phyloP scores from a whole-genome alignment of 2,888 invertebrate species.

The Cataglyphis rosenhaueri region DNA sequence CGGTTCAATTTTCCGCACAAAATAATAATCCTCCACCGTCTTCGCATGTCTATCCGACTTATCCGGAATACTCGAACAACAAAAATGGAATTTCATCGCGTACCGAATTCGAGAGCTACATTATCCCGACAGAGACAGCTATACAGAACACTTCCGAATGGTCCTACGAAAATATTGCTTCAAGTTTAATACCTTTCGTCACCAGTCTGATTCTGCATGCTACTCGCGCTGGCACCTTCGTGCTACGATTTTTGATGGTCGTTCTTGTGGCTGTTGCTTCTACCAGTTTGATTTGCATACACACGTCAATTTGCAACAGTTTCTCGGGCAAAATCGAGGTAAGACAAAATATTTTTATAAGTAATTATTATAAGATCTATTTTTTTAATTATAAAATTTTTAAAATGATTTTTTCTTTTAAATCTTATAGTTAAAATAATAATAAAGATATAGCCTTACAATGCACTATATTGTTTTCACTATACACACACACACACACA shows the following conservation, averaged over 20 bases:
- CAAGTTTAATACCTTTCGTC: constrained; percentile 71
- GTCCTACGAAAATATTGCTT: constrained; percentile 56
- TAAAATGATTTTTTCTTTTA: not conserved
- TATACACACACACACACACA: not conserved
- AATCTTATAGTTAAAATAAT: not conserved
- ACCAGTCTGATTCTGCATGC: constrained; percentile 69
- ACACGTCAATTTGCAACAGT: constrained; percentile 88
- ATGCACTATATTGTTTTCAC: not conserved
- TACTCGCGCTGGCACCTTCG: constrained; percentile 60
- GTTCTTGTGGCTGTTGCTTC: constrained; percentile 87
- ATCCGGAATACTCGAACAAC: constrained; percentile 68
- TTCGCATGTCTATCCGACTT: constrained; percentile 63
- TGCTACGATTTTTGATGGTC: constrained; percentile 75
- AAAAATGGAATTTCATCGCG: not conserved
- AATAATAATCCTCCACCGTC: constrained; percentile 19
- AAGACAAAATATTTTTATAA: constrained; percentile 66
- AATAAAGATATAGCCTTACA: not conserved
- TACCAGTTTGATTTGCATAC: constrained; percentile 87
- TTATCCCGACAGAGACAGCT: not conserved
- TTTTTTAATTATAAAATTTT: not conserved
- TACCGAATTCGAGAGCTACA: not conserved
- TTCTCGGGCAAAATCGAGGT: constrained; percentile 61
- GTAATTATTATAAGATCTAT: not conserved
- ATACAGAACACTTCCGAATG: constrained; percentile 43
- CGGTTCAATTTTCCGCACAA: not conserved